phyloP scores from a whole-genome alignment of 2,113 vertebrate genomes.

The Tupaia tana region DNA sequence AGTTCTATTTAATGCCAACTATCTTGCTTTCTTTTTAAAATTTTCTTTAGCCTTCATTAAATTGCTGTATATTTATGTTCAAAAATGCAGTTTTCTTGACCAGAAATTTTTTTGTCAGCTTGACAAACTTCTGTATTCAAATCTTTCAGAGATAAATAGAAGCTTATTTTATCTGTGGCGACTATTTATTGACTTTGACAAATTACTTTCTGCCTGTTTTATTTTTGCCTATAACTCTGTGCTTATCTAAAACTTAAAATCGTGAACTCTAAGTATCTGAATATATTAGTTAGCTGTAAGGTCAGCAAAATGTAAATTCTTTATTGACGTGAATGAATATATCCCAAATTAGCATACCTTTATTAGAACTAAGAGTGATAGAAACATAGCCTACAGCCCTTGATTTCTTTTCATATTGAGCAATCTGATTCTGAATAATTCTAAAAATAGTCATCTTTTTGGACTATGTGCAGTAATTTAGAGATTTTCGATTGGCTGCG shows the following conservation, averaged over 20 bases:
- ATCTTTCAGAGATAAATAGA: not conserved
- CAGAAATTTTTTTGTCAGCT: not conserved
- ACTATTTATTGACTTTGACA: constrained; percentile 23
- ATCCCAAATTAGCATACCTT: not conserved
- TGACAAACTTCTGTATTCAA: not conserved
- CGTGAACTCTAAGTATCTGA: not conserved
- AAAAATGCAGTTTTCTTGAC: not conserved
- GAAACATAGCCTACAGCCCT: not conserved
- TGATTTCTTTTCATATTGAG: not conserved
- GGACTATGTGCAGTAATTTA: not conserved
- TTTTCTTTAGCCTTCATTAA: not conserved
- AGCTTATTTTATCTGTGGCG: not conserved
- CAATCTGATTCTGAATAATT: not conserved
- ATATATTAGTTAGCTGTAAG: not conserved
- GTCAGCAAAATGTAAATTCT: not conserved
- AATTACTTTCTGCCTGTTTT: constrained; percentile 30
- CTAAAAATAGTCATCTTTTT: not conserved
- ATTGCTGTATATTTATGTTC: not conserved
- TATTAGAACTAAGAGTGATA: not conserved
- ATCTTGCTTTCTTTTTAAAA: not conserved
- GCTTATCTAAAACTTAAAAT: not conserved
- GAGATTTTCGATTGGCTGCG: not conserved
- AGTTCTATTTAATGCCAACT: not conserved
- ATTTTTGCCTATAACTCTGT: not conserved
- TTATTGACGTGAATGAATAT: not conserved